A percentile compares a stretch with the other conserved stretches of the same genome.
phyloP scores from a whole-genome alignment of 2,113 vertebrate genomes.

The Eleginops maclovinus region DNA sequence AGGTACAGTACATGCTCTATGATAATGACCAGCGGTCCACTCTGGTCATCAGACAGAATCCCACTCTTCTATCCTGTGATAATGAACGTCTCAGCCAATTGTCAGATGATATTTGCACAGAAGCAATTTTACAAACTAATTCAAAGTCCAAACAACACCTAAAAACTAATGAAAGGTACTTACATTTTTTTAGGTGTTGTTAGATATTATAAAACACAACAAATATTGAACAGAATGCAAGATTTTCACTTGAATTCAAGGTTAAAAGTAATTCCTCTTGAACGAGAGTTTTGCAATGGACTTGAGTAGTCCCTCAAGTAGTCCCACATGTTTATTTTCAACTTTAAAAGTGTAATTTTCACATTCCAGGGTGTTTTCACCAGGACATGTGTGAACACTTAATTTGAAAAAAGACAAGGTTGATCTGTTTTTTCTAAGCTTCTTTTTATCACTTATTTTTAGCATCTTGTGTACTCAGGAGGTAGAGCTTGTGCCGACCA shows the following conservation, averaged over 20 bases:
- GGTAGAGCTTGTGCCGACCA: too few species aligned
- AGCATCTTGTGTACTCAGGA: too few species aligned
- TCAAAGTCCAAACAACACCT: neutral
- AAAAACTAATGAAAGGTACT: too few species aligned
- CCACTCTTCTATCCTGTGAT: neutral
- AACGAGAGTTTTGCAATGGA: neutral
- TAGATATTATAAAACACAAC: too few species aligned
- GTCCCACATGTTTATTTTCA: too few species aligned
- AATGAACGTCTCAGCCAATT: slow-evolving; percentile 11
- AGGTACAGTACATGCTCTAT: neutral
- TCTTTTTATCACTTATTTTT: too few species aligned
- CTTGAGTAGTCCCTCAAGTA: too few species aligned
- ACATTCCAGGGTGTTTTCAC: neutral
- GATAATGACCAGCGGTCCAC: neutral
- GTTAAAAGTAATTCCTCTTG: neutral
- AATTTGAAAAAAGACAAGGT: too few species aligned
- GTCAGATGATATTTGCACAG: neutral
- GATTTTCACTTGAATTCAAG: neutral
- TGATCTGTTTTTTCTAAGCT: too few species aligned
- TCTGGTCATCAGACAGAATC: neutral
- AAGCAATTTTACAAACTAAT: neutral
- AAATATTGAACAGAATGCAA: neutral
- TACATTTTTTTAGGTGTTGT: too few species aligned
- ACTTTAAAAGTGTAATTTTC: slow-evolving; percentile 19
- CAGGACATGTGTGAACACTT: neutral